These are phyloP conservation scores for Erebia aethiops DNA, from an alignment of 2,888 invertebrate species.

Conservation along the genomic window DNA sequence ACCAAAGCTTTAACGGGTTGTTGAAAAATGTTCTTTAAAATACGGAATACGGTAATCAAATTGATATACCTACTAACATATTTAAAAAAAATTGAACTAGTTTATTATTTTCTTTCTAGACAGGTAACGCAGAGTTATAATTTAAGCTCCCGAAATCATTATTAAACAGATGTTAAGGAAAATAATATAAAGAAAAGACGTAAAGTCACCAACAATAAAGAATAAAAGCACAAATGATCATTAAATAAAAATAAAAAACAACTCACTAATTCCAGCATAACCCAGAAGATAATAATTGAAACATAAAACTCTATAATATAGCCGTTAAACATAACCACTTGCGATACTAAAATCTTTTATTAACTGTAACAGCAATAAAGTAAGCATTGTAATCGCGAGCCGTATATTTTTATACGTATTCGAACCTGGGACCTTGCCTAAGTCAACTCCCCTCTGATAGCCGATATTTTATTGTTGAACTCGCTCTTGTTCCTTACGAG, in stretches of 20 bases:
- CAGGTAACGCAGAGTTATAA: no score
- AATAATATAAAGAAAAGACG: no score
- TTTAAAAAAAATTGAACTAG: no score
- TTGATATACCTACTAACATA: no score
- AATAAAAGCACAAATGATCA: background rate
- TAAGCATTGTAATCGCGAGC: constrained; percentile 31
- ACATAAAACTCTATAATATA: constrained; percentile 50
- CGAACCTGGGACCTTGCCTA: constrained; percentile 22
- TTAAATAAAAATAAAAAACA: background rate
- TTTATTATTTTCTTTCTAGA: no score
- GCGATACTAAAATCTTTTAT: constrained; percentile 28
- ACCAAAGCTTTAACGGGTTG: no score
- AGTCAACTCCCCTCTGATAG: constrained; percentile 48
- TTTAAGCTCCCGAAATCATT: no score
- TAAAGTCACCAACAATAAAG: background rate
- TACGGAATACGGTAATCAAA: no score
- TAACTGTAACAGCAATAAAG: constrained; percentile 38
- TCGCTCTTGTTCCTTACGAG: constrained; percentile 59
- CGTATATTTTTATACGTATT: constrained; percentile 31
- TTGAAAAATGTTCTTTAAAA: no score
- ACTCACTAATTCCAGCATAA: background rate
- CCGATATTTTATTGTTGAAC: constrained; percentile 54
- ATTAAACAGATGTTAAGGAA: no score
- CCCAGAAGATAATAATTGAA: constrained; percentile 8
- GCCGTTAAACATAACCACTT: constrained; percentile 47